Percentiles rank a stretch among this genome's conserved stretches.
phyloP scores from a whole-genome alignment of 2,113 vertebrate species.

The Micronycteris hirsuta region DNA sequence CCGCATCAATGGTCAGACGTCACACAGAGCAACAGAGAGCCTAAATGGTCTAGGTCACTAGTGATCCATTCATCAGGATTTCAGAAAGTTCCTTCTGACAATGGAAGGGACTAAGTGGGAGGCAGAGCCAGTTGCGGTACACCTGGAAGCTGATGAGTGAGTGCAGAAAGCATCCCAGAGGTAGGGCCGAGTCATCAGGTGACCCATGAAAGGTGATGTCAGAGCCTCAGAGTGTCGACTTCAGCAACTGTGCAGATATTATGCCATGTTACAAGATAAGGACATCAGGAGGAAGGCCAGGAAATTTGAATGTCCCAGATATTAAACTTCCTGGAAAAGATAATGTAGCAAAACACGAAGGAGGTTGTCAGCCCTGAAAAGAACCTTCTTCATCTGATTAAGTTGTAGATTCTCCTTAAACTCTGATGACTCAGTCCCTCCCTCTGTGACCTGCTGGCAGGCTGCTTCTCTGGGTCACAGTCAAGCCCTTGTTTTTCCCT shows the following conservation, averaged over 20 bases:
- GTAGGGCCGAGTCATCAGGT: background rate
- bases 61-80: background rate
- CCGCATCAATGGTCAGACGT: too few species aligned
- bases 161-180: background rate
- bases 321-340: background rate
- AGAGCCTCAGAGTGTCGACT: background rate
- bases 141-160: background rate
- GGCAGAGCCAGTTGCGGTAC: background rate
- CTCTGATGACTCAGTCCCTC: background rate
- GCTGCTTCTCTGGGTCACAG: background rate
- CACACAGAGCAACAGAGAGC: background rate
- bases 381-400: background rate
- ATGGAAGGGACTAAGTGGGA: background rate
- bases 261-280: background rate
- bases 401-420: background rate
- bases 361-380: background rate
- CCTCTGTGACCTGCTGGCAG: background rate
- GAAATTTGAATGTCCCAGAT: background rate
- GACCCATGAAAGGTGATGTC: background rate
- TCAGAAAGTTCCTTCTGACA: background rate
- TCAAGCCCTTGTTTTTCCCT: background rate
- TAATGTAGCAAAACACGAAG: background rate
- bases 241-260: accelerated
- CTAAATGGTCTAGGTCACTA: accelerated
- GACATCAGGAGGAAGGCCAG: background rate